Base-by-base conservation (phyloP, 2,888 invertebrate species). In the Neria commutata region DNA sequence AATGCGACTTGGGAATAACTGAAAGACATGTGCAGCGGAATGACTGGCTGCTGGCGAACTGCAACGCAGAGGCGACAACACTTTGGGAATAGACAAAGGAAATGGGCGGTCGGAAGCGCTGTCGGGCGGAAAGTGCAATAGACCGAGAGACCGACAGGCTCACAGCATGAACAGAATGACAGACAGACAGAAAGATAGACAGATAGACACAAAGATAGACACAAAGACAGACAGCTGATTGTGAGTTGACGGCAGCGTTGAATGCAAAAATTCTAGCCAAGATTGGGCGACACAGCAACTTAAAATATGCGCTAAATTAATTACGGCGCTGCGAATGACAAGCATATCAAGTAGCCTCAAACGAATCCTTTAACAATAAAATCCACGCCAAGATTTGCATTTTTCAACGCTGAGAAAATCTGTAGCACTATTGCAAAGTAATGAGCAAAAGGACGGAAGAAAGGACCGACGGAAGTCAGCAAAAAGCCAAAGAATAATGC, bases 281-380 rank as follows among this genome's bases (percentile, higher is more conserved):
- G 16, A 6, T 6, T 14, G 37, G 4, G n/a, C n/a, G 37, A 37
- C 37, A n/a, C 8, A n/a, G 37, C 37, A 14, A n/a, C n/a, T n/a
- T n/a, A n/a, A n/a, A n/a, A n/a, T n/a, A 14, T 37, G n/a, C 37
- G 37, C 37, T 37, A 37, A 37, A 37, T 37, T 37, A 37, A 37
- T 37, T 37, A 37, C 37, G 37, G 37, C n/a, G n/a, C 37, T n/a
- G n/a, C 37, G 37, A n/a, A 37, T 37, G 37, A 37, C 37, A 37
- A 37, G 37, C 6, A 37, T 37, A 37, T 37, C 37, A 37, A 8
- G 11, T 6, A 29, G 29, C n/a, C n/a, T n/a, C n/a, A n/a, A n/a
- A n/a, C 29, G 11, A 29, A 29, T 17, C 42, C 42, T 42, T 42
- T 42, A 10, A 6, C 42, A 42, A 6, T 42, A 6, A 16, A 42